phyloP scores from a whole-genome alignment of 2,113 vertebrate species.

The Strigops habroptila region DNA sequence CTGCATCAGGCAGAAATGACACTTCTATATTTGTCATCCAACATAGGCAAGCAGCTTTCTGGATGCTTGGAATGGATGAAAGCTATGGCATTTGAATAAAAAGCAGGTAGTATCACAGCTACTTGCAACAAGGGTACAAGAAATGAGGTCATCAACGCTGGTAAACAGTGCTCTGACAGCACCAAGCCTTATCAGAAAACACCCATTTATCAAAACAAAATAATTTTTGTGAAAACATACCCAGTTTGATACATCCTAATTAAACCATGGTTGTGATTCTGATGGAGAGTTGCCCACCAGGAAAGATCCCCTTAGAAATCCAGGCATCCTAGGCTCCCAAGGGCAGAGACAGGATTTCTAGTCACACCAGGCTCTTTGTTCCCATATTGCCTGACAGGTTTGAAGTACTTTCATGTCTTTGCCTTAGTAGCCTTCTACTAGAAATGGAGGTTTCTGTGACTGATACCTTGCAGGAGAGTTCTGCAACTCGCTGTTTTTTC shows the following conservation, averaged over 20 bases:
- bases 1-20: background rate
- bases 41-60: background rate
- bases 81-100: background rate
- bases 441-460: background rate
- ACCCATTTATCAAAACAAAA: background rate
- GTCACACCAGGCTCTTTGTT: background rate
- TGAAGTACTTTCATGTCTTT: background rate
- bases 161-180: background rate
- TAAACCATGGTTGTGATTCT: background rate
- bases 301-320: background rate
- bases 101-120: background rate
- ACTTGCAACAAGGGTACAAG: background rate
- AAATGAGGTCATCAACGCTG: background rate
- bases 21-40: background rate
- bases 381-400: too few species aligned
- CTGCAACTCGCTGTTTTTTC: background rate
- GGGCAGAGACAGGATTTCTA: background rate
- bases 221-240: background rate
- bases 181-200: background rate
- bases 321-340: background rate
- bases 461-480: background rate
- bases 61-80: background rate
- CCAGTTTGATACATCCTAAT: background rate
- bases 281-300: background rate
- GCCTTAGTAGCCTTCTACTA: background rate